A percentile compares a stretch with the other conserved stretches of the same genome.
Conservation (phyloP, 1,140 invertebrate genomes). For the Vollenhovia emeryi region DNA sequence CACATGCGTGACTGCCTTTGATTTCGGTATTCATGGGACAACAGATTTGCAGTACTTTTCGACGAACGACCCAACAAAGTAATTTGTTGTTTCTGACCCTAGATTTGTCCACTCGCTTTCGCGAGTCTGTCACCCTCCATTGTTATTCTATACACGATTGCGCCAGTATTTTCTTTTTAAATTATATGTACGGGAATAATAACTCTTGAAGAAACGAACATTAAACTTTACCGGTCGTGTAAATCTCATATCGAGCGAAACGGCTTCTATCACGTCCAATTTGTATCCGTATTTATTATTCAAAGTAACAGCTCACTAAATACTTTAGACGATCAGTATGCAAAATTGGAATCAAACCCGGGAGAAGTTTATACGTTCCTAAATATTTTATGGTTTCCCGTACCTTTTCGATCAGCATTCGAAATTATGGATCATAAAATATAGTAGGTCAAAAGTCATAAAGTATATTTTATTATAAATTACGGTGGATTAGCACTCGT, state of each 20-base stretch:
- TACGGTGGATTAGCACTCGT: conserved; percentile 40
- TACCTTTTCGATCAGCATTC: conserved; percentile 16
- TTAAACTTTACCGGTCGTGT: neutral
- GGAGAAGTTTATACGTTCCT: conserved; percentile 13
- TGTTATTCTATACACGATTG: neutral
- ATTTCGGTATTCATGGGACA: conserved; percentile 41
- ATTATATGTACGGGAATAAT: neutral
- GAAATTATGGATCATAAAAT: conserved; percentile 1
- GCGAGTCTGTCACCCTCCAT: neutral
- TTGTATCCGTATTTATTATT: conserved; percentile 17
- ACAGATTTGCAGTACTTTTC: conserved; percentile 30
- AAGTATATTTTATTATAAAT: conserved; percentile 54
- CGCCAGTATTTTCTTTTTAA: neutral
- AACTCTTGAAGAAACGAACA: neutral
- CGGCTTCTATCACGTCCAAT: conserved; percentile 2
- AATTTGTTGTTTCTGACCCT: conserved; percentile 18
- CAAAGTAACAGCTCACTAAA: conserved; percentile 15
- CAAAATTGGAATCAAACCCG: conserved; percentile 6
- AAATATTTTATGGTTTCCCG: conserved; percentile 23
- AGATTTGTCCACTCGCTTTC: neutral
- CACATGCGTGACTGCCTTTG: conserved; percentile 47
- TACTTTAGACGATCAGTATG: conserved; percentile 11
- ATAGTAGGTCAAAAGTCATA: conserved; percentile 26
- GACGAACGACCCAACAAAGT: neutral
- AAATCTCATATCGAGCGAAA: neutral